Evolutionary conservation across 2,797 vertebrate genomes (phyloP).

Genomic region (Lophura swinhoii): DNA sequence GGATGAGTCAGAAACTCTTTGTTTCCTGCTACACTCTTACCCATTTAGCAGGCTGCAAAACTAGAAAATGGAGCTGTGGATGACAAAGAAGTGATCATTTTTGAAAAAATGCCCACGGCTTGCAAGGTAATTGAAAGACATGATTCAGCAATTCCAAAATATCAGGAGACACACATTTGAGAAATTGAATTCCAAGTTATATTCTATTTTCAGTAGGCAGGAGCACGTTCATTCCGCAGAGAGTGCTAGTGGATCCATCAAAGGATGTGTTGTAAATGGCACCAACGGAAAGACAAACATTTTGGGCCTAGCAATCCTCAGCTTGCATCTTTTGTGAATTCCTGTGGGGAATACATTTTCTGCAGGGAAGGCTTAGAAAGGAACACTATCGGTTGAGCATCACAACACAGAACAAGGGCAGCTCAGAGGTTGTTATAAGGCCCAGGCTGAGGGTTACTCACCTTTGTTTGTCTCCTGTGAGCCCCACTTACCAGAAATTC

Average conservation of each 20-base stretch:
- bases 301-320: neutral
- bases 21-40: constrained; percentile 35
- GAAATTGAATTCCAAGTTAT: constrained; percentile 6
- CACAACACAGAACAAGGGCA: neutral
- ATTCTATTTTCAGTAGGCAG: neutral
- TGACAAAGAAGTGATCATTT: constrained; percentile 54
- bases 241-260: neutral
- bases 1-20: constrained; percentile 66
- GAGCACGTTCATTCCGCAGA: constrained; percentile 6
- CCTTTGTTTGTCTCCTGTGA: neutral
- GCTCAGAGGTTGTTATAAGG: neutral
- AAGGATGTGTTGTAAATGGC: neutral
- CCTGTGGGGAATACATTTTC: neutral
- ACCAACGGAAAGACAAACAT: neutral
- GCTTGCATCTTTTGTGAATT: neutral
- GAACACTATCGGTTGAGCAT: neutral
- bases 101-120: constrained; percentile 52
- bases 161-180: constrained; percentile 14
- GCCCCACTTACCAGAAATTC: neutral
- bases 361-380: neutral
- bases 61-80: constrained; percentile 32
- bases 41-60: constrained; percentile 61
- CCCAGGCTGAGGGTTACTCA: neutral
- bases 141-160: constrained; percentile 43
- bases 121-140: constrained; percentile 47